phyloP scores from a whole-genome alignment of 92 coral and sea anemone species.

The Umimayanthus chanpuru region DNA sequence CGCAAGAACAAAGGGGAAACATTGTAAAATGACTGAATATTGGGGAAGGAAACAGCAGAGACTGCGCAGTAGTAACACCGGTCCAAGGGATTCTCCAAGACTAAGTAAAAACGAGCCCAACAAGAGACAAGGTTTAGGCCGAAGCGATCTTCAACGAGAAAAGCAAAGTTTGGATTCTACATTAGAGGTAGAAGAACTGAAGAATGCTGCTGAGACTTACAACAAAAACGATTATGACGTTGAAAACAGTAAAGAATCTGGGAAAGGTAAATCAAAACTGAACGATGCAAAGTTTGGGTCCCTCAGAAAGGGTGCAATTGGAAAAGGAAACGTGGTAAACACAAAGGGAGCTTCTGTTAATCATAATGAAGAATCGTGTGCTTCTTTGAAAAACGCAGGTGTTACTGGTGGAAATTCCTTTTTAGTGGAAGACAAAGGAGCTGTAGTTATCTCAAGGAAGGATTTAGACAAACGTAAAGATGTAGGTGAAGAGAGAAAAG shows the following conservation, averaged over 20 bases:
- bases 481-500: not conserved
- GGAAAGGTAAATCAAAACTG: not conserved
- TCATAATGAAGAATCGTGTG: not conserved
- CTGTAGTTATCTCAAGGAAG: not conserved
- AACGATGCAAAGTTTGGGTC: not conserved
- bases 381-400: not conserved
- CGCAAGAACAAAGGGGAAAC: constrained; percentile 9
- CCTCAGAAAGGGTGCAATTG: not conserved
- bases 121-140: not conserved
- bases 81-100: constrained; percentile 16
- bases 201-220: not conserved
- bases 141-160: not conserved
- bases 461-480: not conserved
- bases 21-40: not conserved
- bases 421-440: not conserved
- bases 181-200: not conserved
- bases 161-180: not conserved
- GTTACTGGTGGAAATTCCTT: not conserved
- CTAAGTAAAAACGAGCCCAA: not conserved
- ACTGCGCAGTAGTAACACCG: not conserved
- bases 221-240: not conserved
- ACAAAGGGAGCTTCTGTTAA: not conserved
- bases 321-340: not conserved
- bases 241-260: not conserved
- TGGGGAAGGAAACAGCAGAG: constrained; percentile 13